A percentile compares a stretch with the other conserved stretches of the same genome.
Conservation (phyloP, 2,797 vertebrate genomes). For the Enteromius argenteus region DNA sequence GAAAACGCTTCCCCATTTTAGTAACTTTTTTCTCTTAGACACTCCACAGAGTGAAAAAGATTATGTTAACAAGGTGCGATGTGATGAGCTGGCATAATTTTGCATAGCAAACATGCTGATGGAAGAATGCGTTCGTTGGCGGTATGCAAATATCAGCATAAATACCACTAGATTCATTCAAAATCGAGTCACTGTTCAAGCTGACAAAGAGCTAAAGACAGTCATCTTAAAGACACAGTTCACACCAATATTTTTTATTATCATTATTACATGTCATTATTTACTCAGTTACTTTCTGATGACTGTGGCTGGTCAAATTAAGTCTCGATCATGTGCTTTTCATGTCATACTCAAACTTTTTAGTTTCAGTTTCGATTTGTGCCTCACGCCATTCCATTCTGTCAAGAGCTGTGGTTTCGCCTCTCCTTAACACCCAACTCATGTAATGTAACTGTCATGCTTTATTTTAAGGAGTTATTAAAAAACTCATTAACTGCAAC, state of each 20-base stretch:
- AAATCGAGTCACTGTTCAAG: constrained; percentile 4
- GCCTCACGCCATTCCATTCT: not conserved
- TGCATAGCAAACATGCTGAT: constrained; percentile 13
- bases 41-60: not conserved
- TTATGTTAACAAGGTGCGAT: not conserved
- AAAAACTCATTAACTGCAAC: not conserved
- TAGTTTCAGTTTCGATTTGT: not conserved
- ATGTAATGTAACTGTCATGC: not conserved
- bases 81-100: not conserved
- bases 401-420: not conserved
- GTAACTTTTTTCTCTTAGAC: not conserved
- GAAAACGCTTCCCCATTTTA: constrained; percentile 32
- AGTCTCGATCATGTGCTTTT: not conserved
- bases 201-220: constrained; percentile 18
- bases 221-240: not conserved
- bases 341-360: not conserved
- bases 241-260: accelerated
- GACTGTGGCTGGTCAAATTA: not conserved
- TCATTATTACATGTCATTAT: not conserved
- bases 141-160: constrained; percentile 51
- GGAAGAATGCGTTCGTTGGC: constrained; percentile 20
- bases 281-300: not conserved
- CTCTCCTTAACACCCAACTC: not conserved
- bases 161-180: constrained; percentile 41
- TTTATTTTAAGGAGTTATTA: not conserved